Conservation (phyloP, 2,113 vertebrate species). For the Solea solea region DNA sequence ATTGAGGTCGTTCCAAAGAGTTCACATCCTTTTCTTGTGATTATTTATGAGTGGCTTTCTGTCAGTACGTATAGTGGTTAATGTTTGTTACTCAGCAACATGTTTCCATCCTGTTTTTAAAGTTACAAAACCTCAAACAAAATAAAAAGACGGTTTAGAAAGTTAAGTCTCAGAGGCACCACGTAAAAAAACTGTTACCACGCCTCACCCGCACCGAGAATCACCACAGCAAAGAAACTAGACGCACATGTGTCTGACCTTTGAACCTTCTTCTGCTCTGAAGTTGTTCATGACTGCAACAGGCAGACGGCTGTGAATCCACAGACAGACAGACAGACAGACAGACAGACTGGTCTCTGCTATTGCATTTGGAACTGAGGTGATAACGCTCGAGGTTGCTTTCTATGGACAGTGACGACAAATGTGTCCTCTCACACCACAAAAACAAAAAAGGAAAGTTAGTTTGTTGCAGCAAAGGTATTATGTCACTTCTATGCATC, state of each 20-base stretch:
- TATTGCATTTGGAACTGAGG: constrained; percentile 54
- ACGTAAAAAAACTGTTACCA: constrained; percentile 8
- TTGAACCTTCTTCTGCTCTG: constrained; percentile 19
- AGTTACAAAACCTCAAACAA: constrained; percentile 22
- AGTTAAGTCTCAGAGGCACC: constrained; percentile 49
- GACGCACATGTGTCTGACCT: constrained; percentile 30
- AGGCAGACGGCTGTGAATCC: constrained; percentile 24
- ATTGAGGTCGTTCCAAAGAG: neutral
- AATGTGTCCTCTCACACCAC: neutral
- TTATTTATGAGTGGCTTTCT: constrained; percentile 32
- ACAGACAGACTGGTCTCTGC: constrained; percentile 42
- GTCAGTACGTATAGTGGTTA: constrained; percentile 69
- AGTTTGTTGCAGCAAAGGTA: constrained; percentile 18
- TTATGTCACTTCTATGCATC: constrained; percentile 4
- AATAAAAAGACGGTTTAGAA: constrained; percentile 12
- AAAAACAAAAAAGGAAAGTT: constrained; percentile 7
- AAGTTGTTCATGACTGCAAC: constrained; percentile 57
- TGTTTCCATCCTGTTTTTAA: constrained; percentile 13
- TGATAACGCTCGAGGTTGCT: constrained; percentile 40
- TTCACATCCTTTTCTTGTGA: neutral
- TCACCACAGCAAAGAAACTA: constrained; percentile 21
- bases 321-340: constrained; percentile 41
- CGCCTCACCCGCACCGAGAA: constrained; percentile 1
- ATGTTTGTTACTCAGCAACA: constrained; percentile 47
- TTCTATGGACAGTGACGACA: constrained; percentile 26